Evolutionary conservation across 2,797 vertebrate genomes (phyloP).

Genomic region (Amblyopsis hoosieri): DNA sequence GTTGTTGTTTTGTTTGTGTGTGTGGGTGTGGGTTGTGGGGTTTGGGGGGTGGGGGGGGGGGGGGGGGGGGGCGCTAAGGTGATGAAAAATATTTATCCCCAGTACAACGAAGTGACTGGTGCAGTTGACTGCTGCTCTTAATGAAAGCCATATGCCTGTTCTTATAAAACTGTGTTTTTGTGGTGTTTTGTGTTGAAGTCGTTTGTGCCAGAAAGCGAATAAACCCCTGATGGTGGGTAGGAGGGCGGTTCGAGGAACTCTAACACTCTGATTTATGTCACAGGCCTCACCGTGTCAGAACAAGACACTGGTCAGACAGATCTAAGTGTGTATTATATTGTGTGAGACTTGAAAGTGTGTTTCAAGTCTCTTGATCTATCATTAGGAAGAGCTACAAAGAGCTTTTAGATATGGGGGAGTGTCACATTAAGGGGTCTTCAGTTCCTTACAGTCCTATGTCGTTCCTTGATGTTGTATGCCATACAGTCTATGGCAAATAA

Average conservation of each 20-base stretch:
- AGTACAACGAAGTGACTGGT: conserved; percentile 66
- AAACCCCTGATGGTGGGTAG: conserved; percentile 41
- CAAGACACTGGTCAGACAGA: not conserved
- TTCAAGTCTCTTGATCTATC: not conserved
- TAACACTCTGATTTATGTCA: conserved; percentile 22
- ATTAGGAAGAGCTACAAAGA: too few relatives aligned
- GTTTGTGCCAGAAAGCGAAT: conserved; percentile 49
- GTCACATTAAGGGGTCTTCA: too few relatives aligned
- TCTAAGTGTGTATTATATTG: not conserved
- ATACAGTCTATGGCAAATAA: too few relatives aligned
- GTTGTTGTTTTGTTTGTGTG: too few relatives aligned
- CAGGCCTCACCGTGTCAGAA: conserved; percentile 8
- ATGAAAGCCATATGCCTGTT: conserved; percentile 70
- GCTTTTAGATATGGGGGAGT: too few relatives aligned
- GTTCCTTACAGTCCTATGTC: too few relatives aligned
- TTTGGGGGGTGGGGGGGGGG: too few relatives aligned
- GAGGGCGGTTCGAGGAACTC: conserved; percentile 17
- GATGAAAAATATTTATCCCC: conserved; percentile 75
- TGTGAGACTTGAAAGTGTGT: not conserved
- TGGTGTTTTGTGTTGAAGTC: conserved; percentile 41
- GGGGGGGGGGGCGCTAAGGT: conserved; percentile 33
- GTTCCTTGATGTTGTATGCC: too few relatives aligned
- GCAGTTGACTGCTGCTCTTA: conserved; percentile 64
- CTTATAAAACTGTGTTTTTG: conserved; percentile 68
- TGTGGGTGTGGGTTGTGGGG: too few relatives aligned